Evolutionary conservation across 2,113 vertebrate genomes (phyloP).

Genomic region (Phainopepla nitens): DNA sequence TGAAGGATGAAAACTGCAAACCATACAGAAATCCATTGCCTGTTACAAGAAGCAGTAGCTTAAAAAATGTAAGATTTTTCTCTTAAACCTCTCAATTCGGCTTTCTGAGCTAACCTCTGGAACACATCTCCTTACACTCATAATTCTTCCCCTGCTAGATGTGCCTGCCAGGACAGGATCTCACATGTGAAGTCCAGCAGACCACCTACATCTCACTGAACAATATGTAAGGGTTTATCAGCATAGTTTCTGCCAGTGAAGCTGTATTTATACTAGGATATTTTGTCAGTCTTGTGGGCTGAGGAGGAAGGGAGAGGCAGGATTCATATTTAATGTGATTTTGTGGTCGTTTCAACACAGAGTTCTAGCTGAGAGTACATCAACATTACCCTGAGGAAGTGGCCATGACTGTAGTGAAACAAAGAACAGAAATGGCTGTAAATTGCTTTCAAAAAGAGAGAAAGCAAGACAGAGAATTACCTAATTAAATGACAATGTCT

Average conservation of each 20-base stretch:
- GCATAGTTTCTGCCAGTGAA: background rate
- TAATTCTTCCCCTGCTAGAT: background rate
- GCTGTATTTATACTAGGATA: background rate
- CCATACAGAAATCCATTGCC: background rate
- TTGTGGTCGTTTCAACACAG: background rate
- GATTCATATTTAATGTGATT: background rate
- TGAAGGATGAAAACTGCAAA: background rate
- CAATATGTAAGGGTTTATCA: background rate
- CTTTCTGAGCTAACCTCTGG: conserved; percentile 16
- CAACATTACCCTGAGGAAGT: background rate
- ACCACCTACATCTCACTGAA: background rate
- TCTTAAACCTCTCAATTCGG: background rate
- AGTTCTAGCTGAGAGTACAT: background rate
- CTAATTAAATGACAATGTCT: background rate
- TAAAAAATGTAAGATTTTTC: background rate
- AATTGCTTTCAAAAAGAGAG: background rate
- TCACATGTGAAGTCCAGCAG: background rate
- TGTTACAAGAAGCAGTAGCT: background rate
- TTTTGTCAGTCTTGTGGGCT: background rate
- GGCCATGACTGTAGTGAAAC: background rate
- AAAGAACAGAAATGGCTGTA: background rate
- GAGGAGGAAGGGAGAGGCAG: background rate
- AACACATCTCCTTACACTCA: background rate
- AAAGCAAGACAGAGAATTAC: background rate
- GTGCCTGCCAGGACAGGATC: background rate